Evolutionary conservation across 2,113 vertebrate genomes (phyloP).

Genomic region (Nansenia antarctica): DNA sequence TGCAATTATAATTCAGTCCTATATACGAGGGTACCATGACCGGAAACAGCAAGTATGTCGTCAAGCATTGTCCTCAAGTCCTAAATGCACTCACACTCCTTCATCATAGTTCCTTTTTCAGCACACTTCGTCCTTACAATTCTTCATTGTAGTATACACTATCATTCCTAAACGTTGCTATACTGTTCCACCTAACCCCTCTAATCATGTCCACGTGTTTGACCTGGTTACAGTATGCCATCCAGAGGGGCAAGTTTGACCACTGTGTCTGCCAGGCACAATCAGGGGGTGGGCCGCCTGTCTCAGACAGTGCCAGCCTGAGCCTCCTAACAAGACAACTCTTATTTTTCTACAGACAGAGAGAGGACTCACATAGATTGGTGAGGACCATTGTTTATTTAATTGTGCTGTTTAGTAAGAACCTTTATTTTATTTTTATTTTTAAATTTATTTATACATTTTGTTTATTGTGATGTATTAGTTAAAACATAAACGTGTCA

Average conservation of each 20-base stretch:
- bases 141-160: neutral
- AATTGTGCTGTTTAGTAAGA: neutral
- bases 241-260: constrained; percentile 91
- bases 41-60: constrained; percentile 90
- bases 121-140: neutral
- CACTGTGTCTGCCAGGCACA: constrained; percentile 76
- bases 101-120: neutral
- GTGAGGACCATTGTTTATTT: constrained; percentile 69
- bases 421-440: too few relatives aligned
- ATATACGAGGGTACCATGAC: constrained; percentile 91
- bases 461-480: too few relatives aligned
- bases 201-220: neutral
- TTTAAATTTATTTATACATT: too few relatives aligned
- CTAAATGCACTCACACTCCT: neutral
- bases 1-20: constrained; percentile 96
- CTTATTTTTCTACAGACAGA: constrained; percentile 95
- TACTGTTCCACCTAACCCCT: neutral
- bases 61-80: neutral
- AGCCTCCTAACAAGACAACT: constrained; percentile 88
- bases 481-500: too few relatives aligned
- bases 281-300: constrained; percentile 69
- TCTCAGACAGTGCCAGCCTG: constrained; percentile 76
- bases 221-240: constrained; percentile 78
- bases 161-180: neutral
- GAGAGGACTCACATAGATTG: constrained; percentile 90